Conservation (phyloP, 2,888 invertebrate species). For the Diploptera punctata region DNA sequence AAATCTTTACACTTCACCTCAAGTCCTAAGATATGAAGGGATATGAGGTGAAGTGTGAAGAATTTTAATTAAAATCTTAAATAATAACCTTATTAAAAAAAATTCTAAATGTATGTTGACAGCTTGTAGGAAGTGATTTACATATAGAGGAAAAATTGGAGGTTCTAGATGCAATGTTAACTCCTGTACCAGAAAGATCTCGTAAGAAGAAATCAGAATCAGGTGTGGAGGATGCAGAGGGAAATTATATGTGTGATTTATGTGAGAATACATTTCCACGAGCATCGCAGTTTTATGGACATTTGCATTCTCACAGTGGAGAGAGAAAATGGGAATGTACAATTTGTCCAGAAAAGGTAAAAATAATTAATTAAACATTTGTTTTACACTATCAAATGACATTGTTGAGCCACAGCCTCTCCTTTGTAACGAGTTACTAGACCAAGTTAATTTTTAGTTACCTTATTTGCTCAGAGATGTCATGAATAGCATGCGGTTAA, state of each 20-base stretch:
- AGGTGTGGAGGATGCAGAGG: neutral
- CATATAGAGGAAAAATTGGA: constrained; percentile 21
- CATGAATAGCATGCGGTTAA: too few species aligned
- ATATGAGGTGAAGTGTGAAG: too few species aligned
- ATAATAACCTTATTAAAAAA: too few species aligned
- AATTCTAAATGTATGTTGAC: neutral
- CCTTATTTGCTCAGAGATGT: too few species aligned
- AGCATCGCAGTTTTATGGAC: constrained; percentile 50
- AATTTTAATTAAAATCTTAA: too few species aligned
- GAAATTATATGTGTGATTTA: constrained; percentile 41
- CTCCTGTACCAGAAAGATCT: constrained; percentile 5
- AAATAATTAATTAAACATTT: too few species aligned
- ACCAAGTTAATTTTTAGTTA: too few species aligned
- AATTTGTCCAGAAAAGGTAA: constrained; percentile 43
- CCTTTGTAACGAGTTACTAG: too few species aligned
- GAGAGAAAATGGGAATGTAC: constrained; percentile 47
- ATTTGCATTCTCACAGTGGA: constrained; percentile 48
- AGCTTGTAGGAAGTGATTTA: constrained; percentile 3
- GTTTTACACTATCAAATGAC: too few species aligned
- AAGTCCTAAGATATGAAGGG: too few species aligned
- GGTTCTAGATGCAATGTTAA: constrained; percentile 23
- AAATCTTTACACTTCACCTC: too few species aligned
- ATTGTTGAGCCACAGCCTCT: too few species aligned
- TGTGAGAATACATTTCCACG: constrained; percentile 46
- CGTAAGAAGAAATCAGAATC: constrained; percentile 15